Evolutionary conservation across 2,797 vertebrate species (phyloP), one percentile per base, ranked within the genome.

Genomic region (Sparus aurata): DNA sequence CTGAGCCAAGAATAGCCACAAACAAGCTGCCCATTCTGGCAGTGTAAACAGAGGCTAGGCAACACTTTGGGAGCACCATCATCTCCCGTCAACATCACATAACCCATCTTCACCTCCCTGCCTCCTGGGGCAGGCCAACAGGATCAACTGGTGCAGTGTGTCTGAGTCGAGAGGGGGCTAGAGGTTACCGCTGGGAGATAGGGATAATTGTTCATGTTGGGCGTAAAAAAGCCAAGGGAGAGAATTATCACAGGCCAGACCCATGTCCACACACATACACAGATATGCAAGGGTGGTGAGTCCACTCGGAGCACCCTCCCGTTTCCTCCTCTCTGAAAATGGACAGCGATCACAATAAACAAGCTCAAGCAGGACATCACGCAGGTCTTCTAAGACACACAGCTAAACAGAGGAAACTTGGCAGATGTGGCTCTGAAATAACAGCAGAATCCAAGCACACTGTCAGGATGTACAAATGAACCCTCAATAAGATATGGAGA

Each of bases 1-100:
- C 79, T 13, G 75, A 85, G 85, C 89, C 86, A 81, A 87, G 84
- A 92, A 92, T 91, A 92, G 82, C 77, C 79, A 75, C 72, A 85
- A 90, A 91, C 90, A 91, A 89, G 79, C 80, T 52, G 71, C 79
- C 62, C 22, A 68, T 81, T 82, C 85, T 79, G 72, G 74, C 86
- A 75, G 79, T 79, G 79, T 85, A 83, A 94, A 89, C 83, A 88
- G 73, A 79, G 77, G 41, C 79, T 64, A 61, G 77, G 81, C 68
- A 82, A 80, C 79, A 80, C 85, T 83, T 77, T 69, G 72, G 82
- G 66, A 85, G 66, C 43, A 38, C 81, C 82, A 77, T 81, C 82
- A 57, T 78, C 83, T 80, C 69, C 70, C 12, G 45, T 85, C 87
- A 85, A 87, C 87, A 87, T 89, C 84, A 82, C 77, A 87, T 25